These are phyloP conservation scores for Dorcus parallelipipedus DNA, from an alignment of 2,888 invertebrate species.

Conservation along the genomic window DNA sequence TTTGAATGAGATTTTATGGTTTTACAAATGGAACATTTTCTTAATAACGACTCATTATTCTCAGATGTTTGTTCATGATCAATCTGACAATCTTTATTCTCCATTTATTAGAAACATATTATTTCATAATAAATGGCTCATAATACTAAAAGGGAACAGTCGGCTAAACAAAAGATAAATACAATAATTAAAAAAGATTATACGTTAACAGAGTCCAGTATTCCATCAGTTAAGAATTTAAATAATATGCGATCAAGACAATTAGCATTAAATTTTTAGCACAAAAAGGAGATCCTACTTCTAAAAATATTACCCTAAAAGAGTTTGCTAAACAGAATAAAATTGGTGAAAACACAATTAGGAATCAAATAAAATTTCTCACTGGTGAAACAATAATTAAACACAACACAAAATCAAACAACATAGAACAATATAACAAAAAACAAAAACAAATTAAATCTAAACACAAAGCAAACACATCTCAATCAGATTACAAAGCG, in stretches of 20 bases:
- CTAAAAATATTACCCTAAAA: conserved; percentile 10
- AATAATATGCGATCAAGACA: conserved; percentile 17
- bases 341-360: conserved; percentile 12
- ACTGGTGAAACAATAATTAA: conserved; percentile 16
- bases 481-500: no score
- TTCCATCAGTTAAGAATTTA: conserved; percentile 13
- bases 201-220: conserved; percentile 11
- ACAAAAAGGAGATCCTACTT: conserved; percentile 13
- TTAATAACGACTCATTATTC: no score
- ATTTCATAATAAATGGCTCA: conserved; percentile 18
- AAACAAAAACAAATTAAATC: not conserved
- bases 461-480: not conserved
- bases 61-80: no score
- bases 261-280: conserved; percentile 17
- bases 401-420: conserved; percentile 50
- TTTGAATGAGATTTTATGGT: no score
- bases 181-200: conserved; percentile 17
- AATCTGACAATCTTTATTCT: conserved; percentile 2
- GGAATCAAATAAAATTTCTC: conserved; percentile 11
- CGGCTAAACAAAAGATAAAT: conserved; percentile 16
- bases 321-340: conserved; percentile 4
- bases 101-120: conserved; percentile 15
- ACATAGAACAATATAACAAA: conserved; percentile 13
- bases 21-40: no score
- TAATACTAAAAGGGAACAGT: conserved; percentile 17